Base-by-base conservation (phyloP, 2,888 invertebrate genomes). In the Drosophila anomelani region DNA sequence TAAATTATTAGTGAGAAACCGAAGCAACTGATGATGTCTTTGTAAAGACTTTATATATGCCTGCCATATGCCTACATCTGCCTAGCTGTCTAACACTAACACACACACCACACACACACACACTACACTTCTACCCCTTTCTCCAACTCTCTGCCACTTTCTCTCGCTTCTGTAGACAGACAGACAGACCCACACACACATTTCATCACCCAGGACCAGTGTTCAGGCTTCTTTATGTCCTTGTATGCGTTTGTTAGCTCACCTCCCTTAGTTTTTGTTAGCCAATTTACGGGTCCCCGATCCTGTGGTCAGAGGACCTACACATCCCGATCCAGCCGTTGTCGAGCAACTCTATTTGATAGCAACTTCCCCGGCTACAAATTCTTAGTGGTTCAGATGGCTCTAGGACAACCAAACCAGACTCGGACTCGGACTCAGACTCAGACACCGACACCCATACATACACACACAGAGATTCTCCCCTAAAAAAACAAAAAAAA, bases 311-410 rank as follows among this genome's bases (percentile, higher is more conserved):
- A 32, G 49, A 13, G 23, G 23, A 23, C 23, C 26, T 9, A 17
- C n/a, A 15, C 29, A 41, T 20, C 57, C 41, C 34, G 41, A 69
- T 56, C 44, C 57, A 67, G 80, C 84, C 85, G 84, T 88, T 79
- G 72, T 84, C 80, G 85, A 89, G 80, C 81, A 80, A 85, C 90
- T 92, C 91, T 88, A 83, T 81, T 82, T 71, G 87, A 86, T 92
- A 92, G 92, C 92, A 90, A 90, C 92, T 92, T 92, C 92, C 92
- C 92, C 92, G 90, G 92, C 92, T 92, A 92, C 84, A 88, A 85
- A 85, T 88, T 89, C 83, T 78, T 87, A 88, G 91, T 90, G 91
- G 86, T 86, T 82, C 84, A 78, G 75, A 78, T 79, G 78, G 82
- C 81, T 90, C 83, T 76, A 69, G 41, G 68, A 51, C 46, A 61